Evolutionary conservation across 2,113 vertebrate species (phyloP), one percentile per base, ranked within the genome.

Genomic region (Vidua macroura): DNA sequence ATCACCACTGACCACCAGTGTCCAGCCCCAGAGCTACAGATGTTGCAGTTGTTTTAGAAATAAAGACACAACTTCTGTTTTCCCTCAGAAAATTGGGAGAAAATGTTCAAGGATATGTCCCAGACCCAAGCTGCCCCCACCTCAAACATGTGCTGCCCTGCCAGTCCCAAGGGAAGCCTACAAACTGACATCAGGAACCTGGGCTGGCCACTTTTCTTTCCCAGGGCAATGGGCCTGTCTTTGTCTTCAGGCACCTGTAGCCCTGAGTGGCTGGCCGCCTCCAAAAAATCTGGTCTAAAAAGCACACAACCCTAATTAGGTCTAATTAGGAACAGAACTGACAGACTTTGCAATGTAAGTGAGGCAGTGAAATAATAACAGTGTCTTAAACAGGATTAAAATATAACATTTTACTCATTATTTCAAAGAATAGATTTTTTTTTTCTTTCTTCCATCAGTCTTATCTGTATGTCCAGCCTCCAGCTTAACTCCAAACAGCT

Each of bases 381-480:
- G 44, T 76, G 80, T 75, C 69, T 93, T 95, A 63, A 92, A 93
- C 53, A 67, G 88, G 69, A 82, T 92, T 82, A 96, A 95, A 97
- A 95, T 87, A 87, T 6, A 94, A 78, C 41, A 91, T 93, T 95
- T 95, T 93, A 91, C 95, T 95, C 12, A 21, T 79, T 89, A 64
- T 92, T 93, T 84, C 83, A 93, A 93, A 96, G 64, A 93, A 96
- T 92, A 97, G 49, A 83, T 19, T 53, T 69, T 75, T 48, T 79
- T 76, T 91, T 52, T 17, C 43, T 93, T 75, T 28, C 51, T 87
- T 86, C 62, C 89, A 82, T 79, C 56, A 53, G 72, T 79, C 60
- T 96, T 56, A 85, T 58, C 48, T 86, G 5, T 53, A 67, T 22
- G 27, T 90, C 92, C 72, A 94, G 59, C 69, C 63, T 92, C 72